Evolutionary conservation across 2,113 vertebrate species (phyloP), one percentile per base, ranked within the genome.

Genomic region (Pituophis catenifer): DNA sequence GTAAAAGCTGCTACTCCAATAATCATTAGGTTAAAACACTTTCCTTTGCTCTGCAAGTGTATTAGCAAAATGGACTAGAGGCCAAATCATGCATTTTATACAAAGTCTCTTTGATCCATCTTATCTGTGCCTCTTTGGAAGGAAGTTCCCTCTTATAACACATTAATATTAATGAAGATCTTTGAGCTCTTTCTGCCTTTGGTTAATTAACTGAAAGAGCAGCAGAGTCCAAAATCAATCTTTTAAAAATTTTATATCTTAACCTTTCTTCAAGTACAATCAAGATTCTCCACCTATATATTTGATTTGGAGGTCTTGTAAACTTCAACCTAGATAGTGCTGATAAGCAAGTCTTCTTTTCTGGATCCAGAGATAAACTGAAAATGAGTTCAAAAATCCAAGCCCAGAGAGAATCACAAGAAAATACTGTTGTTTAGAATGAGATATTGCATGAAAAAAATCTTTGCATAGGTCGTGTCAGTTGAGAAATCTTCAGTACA

Each of bases 91-190:
- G 50, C 86, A 86, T 90, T 94, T 96, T 86, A 94, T 52, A 21
- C 95, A 94, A 95, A 59, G 59, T 94, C 21, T 94, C 21, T 48
- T n/a, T 17, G 48, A 93, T 93, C 96, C 91, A 87, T 62, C 11
- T 24, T 70, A 90, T n/a, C 33, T 92, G 33, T 91, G 75, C 55
- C 90, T 95, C 94, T 95, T 89, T 55, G 58, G 59, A 96, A 94
- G 13, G 23, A 95, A 93, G 85, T 92, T 54, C 44, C 93, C 94
- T 95, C 92, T 95, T 92, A 95, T 95, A 94, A 52, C 15, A 0
- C 93, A 94, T 96, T 96, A 95, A 97, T 94, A 96, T 96, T 96
- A 95, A 96, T 95, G 94, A 17, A n/a, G n/a, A 94, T 94, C 88
- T 94, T 96, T 95, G 88, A 91, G 75, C 21, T 94, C 24, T 94